phyloP scores from a whole-genome alignment of 1,140 invertebrate genomes.

The Mya arenaria region DNA sequence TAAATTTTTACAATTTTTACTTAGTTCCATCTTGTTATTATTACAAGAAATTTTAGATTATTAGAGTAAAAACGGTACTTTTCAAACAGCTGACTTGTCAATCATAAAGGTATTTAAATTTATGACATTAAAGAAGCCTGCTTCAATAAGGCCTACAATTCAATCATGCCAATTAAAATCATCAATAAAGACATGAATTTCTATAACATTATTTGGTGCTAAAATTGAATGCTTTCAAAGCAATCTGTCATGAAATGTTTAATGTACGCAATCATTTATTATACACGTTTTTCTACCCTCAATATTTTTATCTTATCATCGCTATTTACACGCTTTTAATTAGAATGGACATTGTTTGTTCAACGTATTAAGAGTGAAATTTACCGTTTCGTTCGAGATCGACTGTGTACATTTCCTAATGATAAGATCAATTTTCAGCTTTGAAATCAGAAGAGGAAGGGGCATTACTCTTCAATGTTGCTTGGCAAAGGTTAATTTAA shows the following conservation, averaged over 20 bases:
- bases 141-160: conserved; percentile 4
- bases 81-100: too few relatives aligned
- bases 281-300: not conserved
- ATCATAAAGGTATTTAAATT: conserved; percentile 22
- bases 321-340: conserved; percentile 40
- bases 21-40: too few relatives aligned
- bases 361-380: conserved; percentile 15
- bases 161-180: conserved; percentile 33
- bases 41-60: too few relatives aligned
- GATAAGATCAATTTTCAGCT: not conserved
- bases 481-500: conserved; percentile 4
- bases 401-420: not conserved
- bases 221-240: not conserved
- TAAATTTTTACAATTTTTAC: too few relatives aligned
- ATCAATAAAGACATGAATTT: not conserved
- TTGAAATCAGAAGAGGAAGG: not conserved
- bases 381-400: not conserved
- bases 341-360: conserved; percentile 32
- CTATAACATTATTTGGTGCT: not conserved
- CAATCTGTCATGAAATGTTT: not conserved
- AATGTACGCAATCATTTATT: not conserved
- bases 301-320: conserved; percentile 40
- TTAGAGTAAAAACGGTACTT: too few relatives aligned
- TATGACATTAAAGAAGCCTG: not conserved
- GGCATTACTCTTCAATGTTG: not conserved